phyloP scores from a whole-genome alignment of 2,797 vertebrate genomes.

The Phalloptychus januarius region DNA sequence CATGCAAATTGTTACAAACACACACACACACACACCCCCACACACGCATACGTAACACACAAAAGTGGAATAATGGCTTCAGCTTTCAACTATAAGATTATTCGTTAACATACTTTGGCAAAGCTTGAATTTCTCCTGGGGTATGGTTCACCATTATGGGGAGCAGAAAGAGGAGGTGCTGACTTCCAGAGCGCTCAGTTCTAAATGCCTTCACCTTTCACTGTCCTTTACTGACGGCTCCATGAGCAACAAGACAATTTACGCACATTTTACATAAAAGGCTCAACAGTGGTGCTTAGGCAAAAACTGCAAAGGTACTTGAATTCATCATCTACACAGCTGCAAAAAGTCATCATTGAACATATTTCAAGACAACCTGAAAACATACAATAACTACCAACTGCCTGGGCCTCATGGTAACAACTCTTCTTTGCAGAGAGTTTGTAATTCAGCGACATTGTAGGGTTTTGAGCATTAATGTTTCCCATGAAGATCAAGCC shows the following conservation, averaged over 20 bases:
- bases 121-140: background rate
- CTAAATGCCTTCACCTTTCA: background rate
- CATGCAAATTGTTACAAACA: conserved; percentile 1
- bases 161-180: background rate
- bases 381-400: background rate
- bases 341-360: background rate
- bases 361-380: background rate
- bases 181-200: background rate
- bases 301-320: background rate
- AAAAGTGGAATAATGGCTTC: background rate
- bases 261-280: background rate
- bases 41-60: background rate
- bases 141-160: background rate
- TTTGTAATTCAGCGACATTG: background rate
- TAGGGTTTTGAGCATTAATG: background rate
- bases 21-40: background rate
- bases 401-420: background rate
- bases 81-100: background rate
- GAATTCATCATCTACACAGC: background rate
- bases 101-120: background rate
- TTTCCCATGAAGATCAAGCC: background rate
- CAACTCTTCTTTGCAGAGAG: background rate
- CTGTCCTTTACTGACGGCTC: background rate
- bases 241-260: background rate
- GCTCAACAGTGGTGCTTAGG: background rate